These are phyloP conservation scores for Setophaga coronata DNA, from an alignment of 2,113 vertebrate species.

Conservation along the genomic window DNA sequence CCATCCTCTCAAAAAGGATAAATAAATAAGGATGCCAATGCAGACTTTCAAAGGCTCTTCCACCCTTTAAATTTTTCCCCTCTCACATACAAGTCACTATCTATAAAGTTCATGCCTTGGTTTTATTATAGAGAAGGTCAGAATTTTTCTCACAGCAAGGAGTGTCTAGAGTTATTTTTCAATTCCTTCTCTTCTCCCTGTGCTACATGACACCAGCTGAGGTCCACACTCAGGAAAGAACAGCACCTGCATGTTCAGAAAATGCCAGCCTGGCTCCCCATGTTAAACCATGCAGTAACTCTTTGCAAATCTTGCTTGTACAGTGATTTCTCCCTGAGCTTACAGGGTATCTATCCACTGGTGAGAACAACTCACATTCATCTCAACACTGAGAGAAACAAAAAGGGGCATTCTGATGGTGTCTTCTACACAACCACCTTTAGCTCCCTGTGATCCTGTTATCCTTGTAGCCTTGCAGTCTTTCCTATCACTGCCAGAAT, in stretches of 20 bases:
- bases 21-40: slow-evolving; percentile 18
- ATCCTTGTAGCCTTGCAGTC: neutral
- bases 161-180: neutral
- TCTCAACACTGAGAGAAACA: neutral
- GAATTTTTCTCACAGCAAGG: neutral
- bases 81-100: neutral
- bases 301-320: neutral
- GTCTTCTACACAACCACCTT: neutral
- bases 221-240: neutral
- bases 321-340: neutral
- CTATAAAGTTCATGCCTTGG: neutral
- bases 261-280: neutral
- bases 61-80: neutral
- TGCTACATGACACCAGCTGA: neutral
- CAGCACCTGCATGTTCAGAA: neutral
- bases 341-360: neutral
- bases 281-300: neutral
- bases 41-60: neutral
- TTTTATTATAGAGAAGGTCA: neutral
- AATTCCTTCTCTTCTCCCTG: neutral
- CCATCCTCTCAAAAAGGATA: slow-evolving; percentile 5
- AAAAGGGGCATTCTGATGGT: neutral
- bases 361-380: neutral
- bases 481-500: neutral
- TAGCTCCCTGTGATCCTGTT: neutral